These are phyloP conservation scores for Apis mellifera DNA, from an alignment of 1,140 invertebrate species.

Conservation along the genomic window DNA sequence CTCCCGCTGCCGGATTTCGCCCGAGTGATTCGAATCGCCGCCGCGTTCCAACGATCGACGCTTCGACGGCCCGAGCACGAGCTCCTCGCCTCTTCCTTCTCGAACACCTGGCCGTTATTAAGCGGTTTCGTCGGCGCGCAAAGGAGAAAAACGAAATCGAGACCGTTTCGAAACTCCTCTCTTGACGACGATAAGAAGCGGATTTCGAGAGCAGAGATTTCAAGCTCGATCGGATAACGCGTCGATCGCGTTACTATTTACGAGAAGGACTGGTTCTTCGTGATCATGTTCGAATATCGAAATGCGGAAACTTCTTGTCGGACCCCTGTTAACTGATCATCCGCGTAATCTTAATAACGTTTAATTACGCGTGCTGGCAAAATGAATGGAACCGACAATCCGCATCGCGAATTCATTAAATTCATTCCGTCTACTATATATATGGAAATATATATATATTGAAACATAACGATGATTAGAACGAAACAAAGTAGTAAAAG, in stretches of 20 bases:
- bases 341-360: slow-evolving; percentile 44
- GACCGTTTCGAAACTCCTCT: no score
- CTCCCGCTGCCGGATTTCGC: neutral
- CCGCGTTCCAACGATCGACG: neutral
- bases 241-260: slow-evolving; percentile 7
- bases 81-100: no score
- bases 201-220: neutral
- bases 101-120: no score
- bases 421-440: slow-evolving; percentile 2
- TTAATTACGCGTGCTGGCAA: slow-evolving; percentile 40
- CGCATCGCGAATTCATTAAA: slow-evolving; percentile 22
- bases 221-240: slow-evolving; percentile 12
- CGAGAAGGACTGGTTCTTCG: neutral
- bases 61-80: no score
- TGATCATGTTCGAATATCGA: no score
- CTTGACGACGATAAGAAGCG: no score
- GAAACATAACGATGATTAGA: no score
- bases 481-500: no score
- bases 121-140: neutral
- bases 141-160: neutral
- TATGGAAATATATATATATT: no score
- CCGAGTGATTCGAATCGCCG: neutral
- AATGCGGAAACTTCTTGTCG: neutral
- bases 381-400: slow-evolving; percentile 35
- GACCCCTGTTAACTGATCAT: slow-evolving; percentile 21